Percentiles rank a stretch among this genome's conserved stretches.
These are phyloP conservation scores for Cotesia congregata DNA, from an alignment of 2,888 invertebrate genomes.

Conservation along the genomic window DNA sequence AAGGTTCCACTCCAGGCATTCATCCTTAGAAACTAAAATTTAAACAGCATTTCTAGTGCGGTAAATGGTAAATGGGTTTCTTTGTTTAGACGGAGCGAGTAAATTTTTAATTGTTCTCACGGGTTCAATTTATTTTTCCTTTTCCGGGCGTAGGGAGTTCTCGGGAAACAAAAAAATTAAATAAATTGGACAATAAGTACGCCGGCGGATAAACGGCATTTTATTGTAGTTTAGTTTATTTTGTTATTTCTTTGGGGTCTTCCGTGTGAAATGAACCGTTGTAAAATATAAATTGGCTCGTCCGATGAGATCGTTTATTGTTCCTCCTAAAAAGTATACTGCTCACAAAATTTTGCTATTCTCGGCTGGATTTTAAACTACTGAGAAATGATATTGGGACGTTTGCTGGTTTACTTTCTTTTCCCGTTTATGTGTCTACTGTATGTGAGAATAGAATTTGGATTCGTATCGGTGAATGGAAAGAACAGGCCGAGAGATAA, in stretches of 20 bases:
- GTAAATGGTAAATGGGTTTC: neutral
- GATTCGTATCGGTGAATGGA: neutral
- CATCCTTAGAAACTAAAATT: neutral
- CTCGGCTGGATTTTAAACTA: neutral
- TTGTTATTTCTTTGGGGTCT: neutral
- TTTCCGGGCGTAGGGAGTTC: neutral
- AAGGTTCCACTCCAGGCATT: too few relatives aligned
- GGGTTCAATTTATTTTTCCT: neutral
- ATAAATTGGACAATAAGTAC: constrained; percentile 1
- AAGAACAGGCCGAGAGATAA: neutral
- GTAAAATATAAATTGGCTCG: neutral
- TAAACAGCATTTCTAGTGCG: neutral
- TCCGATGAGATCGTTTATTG: neutral
- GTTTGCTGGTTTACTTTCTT: neutral
- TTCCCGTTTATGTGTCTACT: neutral
- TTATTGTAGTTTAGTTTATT: neutral
- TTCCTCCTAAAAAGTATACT: neutral
- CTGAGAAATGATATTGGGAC: neutral
- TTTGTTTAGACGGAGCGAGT: neutral
- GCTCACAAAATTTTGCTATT: neutral
- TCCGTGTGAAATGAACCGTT: neutral
- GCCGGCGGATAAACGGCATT: neutral
- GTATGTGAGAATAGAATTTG: neutral
- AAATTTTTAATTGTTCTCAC: neutral
- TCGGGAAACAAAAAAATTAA: neutral